Percentiles rank a stretch among this genome's conserved stretches.
These are phyloP conservation scores for Heliconius aoede DNA, from an alignment of 2,888 invertebrate species.

Conservation along the genomic window DNA sequence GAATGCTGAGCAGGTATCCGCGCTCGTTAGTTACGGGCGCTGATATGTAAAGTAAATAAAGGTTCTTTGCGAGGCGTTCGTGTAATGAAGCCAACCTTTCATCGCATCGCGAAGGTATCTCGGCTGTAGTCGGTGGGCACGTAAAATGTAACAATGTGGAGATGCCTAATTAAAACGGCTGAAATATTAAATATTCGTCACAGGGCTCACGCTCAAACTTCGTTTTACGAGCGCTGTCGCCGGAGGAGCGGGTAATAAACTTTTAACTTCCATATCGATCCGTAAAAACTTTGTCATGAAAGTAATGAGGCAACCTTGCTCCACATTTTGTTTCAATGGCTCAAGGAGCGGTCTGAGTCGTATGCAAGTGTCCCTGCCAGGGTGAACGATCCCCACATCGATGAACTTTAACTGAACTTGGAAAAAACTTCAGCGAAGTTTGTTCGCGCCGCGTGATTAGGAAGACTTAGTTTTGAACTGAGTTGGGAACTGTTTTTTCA, in stretches of 20 bases:
- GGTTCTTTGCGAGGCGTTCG: constrained; percentile 57
- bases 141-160: constrained; percentile 35
- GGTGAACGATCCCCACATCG: constrained; percentile 82
- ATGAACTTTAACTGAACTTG: constrained; percentile 81
- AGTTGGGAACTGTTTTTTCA: constrained; percentile 81
- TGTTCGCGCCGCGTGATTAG: constrained; percentile 82
- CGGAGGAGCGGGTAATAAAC: constrained; percentile 70
- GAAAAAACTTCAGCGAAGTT: constrained; percentile 80
- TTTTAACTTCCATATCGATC: constrained; percentile 80
- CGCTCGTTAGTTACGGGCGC: constrained; percentile 79
- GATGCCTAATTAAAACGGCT: constrained; percentile 42
- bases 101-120: constrained; percentile 39
- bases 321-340: constrained; percentile 81
- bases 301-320: constrained; percentile 82
- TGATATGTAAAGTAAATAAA: constrained; percentile 82
- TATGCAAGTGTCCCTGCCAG: constrained; percentile 82
- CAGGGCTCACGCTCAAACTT: constrained; percentile 51
- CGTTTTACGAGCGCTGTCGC: constrained; percentile 65
- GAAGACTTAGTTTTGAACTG: constrained; percentile 83
- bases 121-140: constrained; percentile 20
- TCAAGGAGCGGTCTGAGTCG: constrained; percentile 66
- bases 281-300: constrained; percentile 78
- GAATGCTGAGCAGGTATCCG: constrained; percentile 81
- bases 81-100: constrained; percentile 53
- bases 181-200: constrained; percentile 46